Conservation (phyloP, 64 coral and sea anemone species). For the Stichodactyla mertensii region DNA sequence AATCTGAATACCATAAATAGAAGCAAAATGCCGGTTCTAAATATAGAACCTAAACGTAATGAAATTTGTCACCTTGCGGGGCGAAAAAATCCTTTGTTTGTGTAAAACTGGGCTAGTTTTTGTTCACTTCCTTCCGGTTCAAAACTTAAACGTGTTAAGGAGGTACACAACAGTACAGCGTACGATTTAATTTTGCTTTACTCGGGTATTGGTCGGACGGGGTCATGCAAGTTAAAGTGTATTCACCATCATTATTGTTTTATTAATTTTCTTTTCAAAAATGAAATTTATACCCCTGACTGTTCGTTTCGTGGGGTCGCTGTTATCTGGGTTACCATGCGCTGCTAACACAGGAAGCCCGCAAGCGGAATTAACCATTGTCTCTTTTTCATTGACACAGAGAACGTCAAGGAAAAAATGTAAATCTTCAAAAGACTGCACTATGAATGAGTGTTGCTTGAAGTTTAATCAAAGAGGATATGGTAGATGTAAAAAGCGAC, state of each 20-base stretch:
- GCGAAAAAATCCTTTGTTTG: too few species aligned
- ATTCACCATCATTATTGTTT: background rate
- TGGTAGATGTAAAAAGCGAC: conserved; percentile 12
- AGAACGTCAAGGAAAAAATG: conserved; percentile 1
- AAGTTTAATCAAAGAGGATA: background rate
- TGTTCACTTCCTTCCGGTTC: background rate
- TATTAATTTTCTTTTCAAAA: too few species aligned
- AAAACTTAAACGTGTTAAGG: background rate
- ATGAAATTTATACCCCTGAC: too few species aligned
- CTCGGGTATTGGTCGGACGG: background rate
- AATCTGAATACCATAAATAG: background rate
- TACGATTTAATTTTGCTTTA: background rate
- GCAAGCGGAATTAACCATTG: too few species aligned
- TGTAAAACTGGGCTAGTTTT: background rate
- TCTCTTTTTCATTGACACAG: background rate
- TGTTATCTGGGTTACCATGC: too few species aligned
- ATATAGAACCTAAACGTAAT: background rate
- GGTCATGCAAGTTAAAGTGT: background rate
- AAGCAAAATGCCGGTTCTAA: background rate
- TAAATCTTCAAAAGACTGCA: background rate
- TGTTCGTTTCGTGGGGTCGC: too few species aligned
- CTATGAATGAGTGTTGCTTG: background rate
- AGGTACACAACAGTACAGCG: background rate
- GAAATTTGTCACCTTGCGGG: background rate
- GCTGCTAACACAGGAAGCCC: too few species aligned